Evolutionary conservation across 2,797 vertebrate genomes (phyloP).

Genomic region (Pseudotriccus pelzelni): DNA sequence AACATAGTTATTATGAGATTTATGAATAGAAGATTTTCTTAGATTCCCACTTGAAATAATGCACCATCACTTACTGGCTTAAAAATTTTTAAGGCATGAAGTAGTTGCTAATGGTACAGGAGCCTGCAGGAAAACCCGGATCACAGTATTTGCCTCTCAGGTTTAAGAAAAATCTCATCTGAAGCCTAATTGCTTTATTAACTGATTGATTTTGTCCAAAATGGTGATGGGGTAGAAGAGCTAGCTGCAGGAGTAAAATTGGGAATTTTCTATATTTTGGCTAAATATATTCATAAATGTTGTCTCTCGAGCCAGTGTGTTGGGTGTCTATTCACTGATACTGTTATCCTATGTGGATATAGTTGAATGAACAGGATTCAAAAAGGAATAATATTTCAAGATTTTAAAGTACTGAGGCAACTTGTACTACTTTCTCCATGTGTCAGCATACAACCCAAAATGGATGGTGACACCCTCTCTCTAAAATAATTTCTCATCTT

Average conservation of each 20-base stretch:
- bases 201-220: neutral
- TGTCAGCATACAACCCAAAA: neutral
- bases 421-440: neutral
- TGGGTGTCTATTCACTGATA: neutral
- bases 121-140: neutral
- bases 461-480: neutral
- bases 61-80: neutral
- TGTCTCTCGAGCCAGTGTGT: neutral
- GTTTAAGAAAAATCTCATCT: neutral
- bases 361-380: neutral
- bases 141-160: neutral
- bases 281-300: neutral
- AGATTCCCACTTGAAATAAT: neutral
- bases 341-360: accelerated
- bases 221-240: neutral
- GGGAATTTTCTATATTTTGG: neutral
- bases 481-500: slow-evolving; percentile 3
- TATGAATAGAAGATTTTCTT: neutral
- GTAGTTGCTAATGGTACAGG: neutral
- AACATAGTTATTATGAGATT: neutral
- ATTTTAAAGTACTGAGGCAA: neutral
- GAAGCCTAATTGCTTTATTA: neutral
- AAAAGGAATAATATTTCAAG: neutral
- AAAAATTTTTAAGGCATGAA: neutral
- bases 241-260: neutral